A percentile compares a stretch with the other conserved stretches of the same genome.
Conservation (phyloP, 2,113 vertebrate genomes). For the Callipepla squamata region DNA sequence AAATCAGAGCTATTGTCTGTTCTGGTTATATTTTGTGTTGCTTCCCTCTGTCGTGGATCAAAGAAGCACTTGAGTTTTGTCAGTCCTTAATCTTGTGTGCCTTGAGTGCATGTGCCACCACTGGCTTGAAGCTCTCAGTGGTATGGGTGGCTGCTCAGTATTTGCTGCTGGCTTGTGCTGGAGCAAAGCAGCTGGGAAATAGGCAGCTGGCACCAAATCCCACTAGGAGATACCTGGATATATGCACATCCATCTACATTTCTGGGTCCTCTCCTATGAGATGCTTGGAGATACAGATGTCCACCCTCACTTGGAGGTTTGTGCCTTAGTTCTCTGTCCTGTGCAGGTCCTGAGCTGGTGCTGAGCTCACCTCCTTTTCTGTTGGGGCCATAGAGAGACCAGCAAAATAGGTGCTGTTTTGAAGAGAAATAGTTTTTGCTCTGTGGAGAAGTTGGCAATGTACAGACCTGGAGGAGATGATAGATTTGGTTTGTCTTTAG, state of each 20-base stretch:
- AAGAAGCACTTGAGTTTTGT: not conserved
- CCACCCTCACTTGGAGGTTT: not conserved
- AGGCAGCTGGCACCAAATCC: not conserved
- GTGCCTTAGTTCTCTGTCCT: not conserved
- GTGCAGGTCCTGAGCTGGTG: not conserved
- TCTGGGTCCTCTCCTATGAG: not conserved
- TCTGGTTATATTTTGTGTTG: too few species aligned
- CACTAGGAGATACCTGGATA: too few species aligned
- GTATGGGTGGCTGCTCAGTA: not conserved
- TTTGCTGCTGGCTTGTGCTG: not conserved
- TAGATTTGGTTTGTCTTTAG: not conserved
- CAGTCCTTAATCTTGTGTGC: not conserved
- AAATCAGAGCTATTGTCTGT: not conserved
- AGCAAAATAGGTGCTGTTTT: not conserved
- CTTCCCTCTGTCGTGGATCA: not conserved
- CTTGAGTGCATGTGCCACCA: not conserved
- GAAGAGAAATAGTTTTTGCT: not conserved
- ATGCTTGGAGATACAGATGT: not conserved
- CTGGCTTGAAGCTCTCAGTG: too few species aligned
- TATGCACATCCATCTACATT: too few species aligned
- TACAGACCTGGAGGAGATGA: not conserved
- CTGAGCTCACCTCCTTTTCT: not conserved
- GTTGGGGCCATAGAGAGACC: not conserved
- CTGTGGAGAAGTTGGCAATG: not conserved
- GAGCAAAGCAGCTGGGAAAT: not conserved